Evolutionary conservation across 2,113 vertebrate species (phyloP).

Genomic region (Hiodon alosoides): DNA sequence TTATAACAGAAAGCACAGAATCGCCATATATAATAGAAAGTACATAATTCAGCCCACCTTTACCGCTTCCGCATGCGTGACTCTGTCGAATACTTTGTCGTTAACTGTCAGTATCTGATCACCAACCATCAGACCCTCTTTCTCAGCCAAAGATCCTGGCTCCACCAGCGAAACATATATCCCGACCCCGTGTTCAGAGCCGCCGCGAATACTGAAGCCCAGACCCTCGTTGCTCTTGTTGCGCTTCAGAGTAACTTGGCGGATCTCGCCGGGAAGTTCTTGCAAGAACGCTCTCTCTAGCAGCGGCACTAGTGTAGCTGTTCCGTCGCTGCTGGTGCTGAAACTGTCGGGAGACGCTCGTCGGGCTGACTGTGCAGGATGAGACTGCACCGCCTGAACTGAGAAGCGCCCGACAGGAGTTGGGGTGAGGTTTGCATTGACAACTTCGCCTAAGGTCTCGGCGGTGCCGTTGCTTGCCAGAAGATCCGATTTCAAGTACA

Average conservation of each 20-base stretch:
- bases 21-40: background rate
- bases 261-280: constrained; percentile 68
- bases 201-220: constrained; percentile 95
- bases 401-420: constrained; percentile 42
- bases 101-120: constrained; percentile 95
- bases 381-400: constrained; percentile 22
- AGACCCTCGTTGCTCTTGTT: constrained; percentile 88
- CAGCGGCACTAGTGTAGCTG: constrained; percentile 57
- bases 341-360: constrained; percentile 59
- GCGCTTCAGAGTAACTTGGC: constrained; percentile 79
- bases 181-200: constrained; percentile 90
- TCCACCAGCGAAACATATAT: constrained; percentile 97
- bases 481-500: constrained; percentile 71
- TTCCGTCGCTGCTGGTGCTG: constrained; percentile 66
- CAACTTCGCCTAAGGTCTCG: constrained; percentile 46
- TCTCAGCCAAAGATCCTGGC: constrained; percentile 87
- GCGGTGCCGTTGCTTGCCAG: constrained; percentile 52
- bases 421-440: constrained; percentile 43
- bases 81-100: constrained; percentile 80
- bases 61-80: constrained; percentile 88
- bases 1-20: background rate
- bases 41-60: constrained; percentile 66
- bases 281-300: constrained; percentile 63
- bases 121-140: constrained; percentile 82
- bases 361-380: constrained; percentile 46